These are phyloP conservation scores for Xiphorhynchus elegans DNA, from an alignment of 2,113 vertebrate genomes.

Conservation along the genomic window DNA sequence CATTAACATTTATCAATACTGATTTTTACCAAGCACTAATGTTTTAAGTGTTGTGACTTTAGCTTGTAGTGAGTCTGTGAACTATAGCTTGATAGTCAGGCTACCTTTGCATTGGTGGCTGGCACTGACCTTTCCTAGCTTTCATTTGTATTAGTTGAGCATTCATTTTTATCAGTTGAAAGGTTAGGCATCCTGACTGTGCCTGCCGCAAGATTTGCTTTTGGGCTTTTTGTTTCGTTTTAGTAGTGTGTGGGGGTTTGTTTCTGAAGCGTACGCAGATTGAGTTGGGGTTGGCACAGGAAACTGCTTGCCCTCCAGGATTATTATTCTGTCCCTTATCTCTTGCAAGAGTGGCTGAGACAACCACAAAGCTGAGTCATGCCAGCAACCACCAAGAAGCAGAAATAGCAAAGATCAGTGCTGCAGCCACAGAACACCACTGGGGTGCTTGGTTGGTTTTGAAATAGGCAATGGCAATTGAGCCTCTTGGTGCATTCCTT, in stretches of 20 bases:
- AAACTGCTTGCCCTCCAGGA: background rate
- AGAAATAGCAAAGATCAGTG: background rate
- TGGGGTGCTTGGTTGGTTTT: background rate
- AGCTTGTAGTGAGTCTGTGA: background rate
- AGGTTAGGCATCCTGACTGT: background rate
- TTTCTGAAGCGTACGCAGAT: background rate
- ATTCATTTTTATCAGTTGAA: background rate
- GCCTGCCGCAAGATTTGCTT: background rate
- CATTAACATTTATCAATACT: background rate
- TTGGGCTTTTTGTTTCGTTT: background rate
- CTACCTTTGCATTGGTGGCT: background rate
- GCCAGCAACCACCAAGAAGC: background rate
- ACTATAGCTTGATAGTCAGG: background rate
- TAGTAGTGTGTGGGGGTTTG: background rate
- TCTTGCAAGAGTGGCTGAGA: slow-evolving; percentile 13
- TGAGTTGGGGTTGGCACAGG: background rate
- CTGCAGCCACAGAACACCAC: background rate
- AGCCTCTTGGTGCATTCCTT: background rate
- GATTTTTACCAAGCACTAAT: background rate
- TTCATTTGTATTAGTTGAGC: background rate
- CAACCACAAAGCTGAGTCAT: slow-evolving; percentile 37
- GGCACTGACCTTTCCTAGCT: background rate
- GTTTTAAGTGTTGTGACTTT: background rate
- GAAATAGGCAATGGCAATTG: background rate
- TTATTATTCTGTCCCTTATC: background rate